Conservation (phyloP, 2,113 vertebrate species). For the Rhinoptilus africanus region DNA sequence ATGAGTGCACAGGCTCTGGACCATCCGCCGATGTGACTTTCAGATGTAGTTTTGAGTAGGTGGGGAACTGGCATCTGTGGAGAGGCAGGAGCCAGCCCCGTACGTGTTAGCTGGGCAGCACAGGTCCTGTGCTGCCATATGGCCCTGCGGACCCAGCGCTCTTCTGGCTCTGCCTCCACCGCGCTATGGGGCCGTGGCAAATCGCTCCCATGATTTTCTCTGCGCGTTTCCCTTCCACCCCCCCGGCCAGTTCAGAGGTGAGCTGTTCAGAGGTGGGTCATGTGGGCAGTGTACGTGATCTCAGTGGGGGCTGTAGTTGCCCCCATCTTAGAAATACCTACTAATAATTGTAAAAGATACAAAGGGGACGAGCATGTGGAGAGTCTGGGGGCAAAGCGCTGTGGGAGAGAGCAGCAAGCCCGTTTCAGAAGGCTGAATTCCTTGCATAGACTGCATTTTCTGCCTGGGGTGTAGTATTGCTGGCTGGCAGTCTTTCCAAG, state of each 20-base stretch:
- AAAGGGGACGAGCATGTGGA: rapidly evolving
- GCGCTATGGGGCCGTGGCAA: rapidly evolving
- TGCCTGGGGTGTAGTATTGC: conserved; percentile 66
- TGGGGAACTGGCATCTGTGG: not conserved
- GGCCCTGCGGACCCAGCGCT: rapidly evolving
- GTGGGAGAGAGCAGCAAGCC: conserved; percentile 32
- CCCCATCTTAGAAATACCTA: not conserved
- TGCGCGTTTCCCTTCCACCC: rapidly evolving
- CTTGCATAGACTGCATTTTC: conserved; percentile 57
- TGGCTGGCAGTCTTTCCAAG: conserved; percentile 49
- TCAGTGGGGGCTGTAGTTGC: not conserved
- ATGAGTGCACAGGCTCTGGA: not conserved
- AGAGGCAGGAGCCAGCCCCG: not conserved
- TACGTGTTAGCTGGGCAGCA: not conserved
- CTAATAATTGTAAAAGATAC: not conserved
- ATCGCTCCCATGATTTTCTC: not conserved
- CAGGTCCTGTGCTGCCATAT: not conserved
- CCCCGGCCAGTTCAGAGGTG: rapidly evolving
- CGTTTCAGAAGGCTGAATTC: conserved; percentile 41
- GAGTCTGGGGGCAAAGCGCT: not conserved
- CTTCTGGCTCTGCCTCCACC: not conserved
- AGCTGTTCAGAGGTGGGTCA: rapidly evolving
- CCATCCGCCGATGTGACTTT: rapidly evolving
- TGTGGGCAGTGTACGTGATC: no score
- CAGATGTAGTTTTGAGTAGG: not conserved